phyloP scores from a whole-genome alignment of 2,797 vertebrate genomes.

The Aratinga solstitialis region DNA sequence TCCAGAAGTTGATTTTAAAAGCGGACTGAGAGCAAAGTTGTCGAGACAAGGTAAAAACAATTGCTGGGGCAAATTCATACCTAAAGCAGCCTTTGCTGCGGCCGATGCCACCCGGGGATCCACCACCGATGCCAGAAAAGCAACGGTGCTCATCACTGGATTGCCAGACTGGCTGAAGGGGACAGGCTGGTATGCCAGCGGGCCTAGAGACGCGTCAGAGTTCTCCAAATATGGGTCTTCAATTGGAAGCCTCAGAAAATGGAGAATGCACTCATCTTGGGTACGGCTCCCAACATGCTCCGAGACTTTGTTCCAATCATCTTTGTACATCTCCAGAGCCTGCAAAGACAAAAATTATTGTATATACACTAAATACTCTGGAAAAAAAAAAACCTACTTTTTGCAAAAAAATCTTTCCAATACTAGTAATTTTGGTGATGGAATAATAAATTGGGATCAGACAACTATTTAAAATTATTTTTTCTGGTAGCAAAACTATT shows the following conservation, averaged over 20 bases:
- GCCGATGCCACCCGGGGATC: slow-evolving; percentile 95
- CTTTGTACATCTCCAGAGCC: slow-evolving; percentile 98
- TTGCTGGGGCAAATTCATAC: slow-evolving; percentile 67
- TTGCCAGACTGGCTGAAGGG: slow-evolving; percentile 98
- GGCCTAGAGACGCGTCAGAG: slow-evolving; percentile 88
- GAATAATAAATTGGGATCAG: accelerated
- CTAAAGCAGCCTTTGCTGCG: slow-evolving; percentile 90
- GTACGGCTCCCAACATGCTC: slow-evolving; percentile 96
- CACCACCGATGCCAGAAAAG: slow-evolving; percentile 95
- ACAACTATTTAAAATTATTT: background rate
- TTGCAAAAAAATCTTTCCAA: background rate
- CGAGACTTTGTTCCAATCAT: slow-evolving; percentile 98
- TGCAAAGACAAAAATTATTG: slow-evolving; percentile 17
- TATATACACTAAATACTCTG: accelerated
- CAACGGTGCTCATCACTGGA: slow-evolving; percentile 97
- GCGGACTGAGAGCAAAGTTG: background rate
- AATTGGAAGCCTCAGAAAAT: slow-evolving; percentile 93
- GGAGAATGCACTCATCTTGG: slow-evolving; percentile 96
- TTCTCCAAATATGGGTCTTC: slow-evolving; percentile 95
- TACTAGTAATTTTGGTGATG: accelerated
- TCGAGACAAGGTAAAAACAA: background rate
- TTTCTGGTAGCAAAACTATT: background rate
- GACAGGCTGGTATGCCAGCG: slow-evolving; percentile 93
- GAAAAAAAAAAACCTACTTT: accelerated
- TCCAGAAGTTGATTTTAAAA: background rate